Base-by-base conservation (phyloP, 2,888 invertebrate genomes). In the Scaptomyza caliginosa region DNA sequence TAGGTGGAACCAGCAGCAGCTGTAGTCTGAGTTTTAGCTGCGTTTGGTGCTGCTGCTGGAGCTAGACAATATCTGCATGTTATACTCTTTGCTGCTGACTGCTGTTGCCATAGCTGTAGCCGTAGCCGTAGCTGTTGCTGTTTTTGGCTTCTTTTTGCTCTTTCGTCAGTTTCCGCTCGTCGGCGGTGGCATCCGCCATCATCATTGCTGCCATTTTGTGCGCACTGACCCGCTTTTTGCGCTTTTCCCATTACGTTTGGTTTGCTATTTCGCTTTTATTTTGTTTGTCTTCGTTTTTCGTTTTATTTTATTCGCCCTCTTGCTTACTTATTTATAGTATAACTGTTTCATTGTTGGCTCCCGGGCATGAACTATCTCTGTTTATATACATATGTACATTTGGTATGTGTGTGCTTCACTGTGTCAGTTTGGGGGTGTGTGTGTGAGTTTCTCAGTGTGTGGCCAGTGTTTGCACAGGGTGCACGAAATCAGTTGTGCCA, bases 271-370 rank as follows among this genome's bases (percentile, higher is more conserved):
- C 71, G 58, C 38, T 54, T 67, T 67, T 74, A 68, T 68, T 68
- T 67, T 72, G 70, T 67, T 74, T 74, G 56, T 65, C 52, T 71
- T 71, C 54, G 36, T 45, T 54, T 63, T 48, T 66, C 32, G 46
- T 62, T 55, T 52, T 73, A 51, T 62, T 62, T 65, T 62, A 34
- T 65, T 49, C 70, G 51, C 67, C 64, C 67, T 59, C 70, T 70
- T 66, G 68, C 76, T 80, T 78, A 83, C 81, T 81, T 82, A 84
- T 82, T 83, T 81, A 78, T 77, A 79, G 84, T 84, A 82, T 84
- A 82, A 81, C 82, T 75, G 84, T 84, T 83, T 84, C 83, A 76
- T 82, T 84, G 83, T 84, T 82, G 76, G 76, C 82, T 65, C 66
- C 68, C 76, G 77, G 83, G 76, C 80, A 82, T 84, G 80, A 83